Conservation (phyloP, 2,113 vertebrate species). For the Typhlomys cinereus region DNA sequence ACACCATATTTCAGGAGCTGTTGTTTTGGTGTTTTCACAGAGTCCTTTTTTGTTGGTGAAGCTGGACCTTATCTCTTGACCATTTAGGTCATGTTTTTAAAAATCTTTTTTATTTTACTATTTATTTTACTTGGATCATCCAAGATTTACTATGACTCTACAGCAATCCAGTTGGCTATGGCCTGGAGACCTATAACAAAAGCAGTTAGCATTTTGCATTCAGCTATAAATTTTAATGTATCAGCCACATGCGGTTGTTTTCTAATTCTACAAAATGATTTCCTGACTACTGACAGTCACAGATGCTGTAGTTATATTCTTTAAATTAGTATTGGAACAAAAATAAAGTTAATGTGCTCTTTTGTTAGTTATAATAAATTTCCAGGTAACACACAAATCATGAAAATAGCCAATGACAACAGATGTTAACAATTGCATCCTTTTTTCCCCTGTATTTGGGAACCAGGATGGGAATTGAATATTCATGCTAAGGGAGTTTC, state of each 20-base stretch:
- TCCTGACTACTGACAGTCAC: slow-evolving; percentile 48
- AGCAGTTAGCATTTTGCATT: slow-evolving; percentile 57
- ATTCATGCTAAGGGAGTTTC: background rate
- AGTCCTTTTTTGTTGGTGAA: background rate
- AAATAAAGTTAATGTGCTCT: slow-evolving; percentile 41
- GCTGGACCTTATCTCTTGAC: background rate
- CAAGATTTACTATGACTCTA: background rate
- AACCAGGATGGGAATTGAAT: background rate
- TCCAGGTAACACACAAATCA: slow-evolving; percentile 61
- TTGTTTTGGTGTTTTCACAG: background rate
- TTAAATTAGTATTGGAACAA: slow-evolving; percentile 28
- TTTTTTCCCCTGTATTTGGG: slow-evolving; percentile 31
- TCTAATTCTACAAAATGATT: slow-evolving; percentile 59
- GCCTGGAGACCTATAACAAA: background rate
- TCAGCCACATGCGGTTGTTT: background rate
- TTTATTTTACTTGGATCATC: background rate
- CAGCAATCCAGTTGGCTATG: background rate
- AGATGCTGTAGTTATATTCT: slow-evolving; percentile 48
- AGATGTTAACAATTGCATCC: slow-evolving; percentile 65
- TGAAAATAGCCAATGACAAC: slow-evolving; percentile 34
- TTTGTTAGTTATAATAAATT: slow-evolving; percentile 43
- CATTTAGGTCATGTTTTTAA: background rate
- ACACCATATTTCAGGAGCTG: background rate
- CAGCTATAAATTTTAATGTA: slow-evolving; percentile 7
- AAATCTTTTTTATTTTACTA: background rate